Evolutionary conservation across 2,888 invertebrate species (phyloP).

Genomic region (Harpagoxenus sublaevis): DNA sequence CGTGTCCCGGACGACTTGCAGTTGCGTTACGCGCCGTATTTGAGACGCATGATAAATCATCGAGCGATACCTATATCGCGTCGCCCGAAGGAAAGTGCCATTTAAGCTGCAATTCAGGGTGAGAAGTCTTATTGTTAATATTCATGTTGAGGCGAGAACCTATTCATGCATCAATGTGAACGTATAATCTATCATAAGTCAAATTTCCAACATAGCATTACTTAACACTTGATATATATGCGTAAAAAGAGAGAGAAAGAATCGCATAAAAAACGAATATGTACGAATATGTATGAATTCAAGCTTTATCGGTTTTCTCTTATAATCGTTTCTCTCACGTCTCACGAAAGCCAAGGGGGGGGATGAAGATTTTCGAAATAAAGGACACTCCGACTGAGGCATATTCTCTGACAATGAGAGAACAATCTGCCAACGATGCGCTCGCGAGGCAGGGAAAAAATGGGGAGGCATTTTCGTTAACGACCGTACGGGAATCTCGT

Average conservation of each 20-base stretch:
- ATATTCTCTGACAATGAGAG: not conserved
- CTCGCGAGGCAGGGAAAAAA: slow-evolving; percentile 56
- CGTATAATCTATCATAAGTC: slow-evolving; percentile 25
- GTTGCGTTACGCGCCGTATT: not conserved
- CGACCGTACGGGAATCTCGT: slow-evolving; percentile 49
- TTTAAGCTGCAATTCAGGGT: slow-evolving; percentile 11
- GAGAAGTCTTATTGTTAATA: slow-evolving; percentile 30
- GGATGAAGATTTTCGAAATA: not conserved
- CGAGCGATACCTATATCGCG: slow-evolving; percentile 7
- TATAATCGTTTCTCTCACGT: not conserved
- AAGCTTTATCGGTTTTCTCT: not conserved
- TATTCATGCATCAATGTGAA: slow-evolving; percentile 13
- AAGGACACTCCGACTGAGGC: not conserved
- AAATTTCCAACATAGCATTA: not conserved
- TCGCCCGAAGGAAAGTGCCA: not conserved
- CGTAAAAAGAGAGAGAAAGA: not conserved
- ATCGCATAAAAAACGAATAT: not conserved
- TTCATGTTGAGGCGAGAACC: not conserved
- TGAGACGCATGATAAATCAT: slow-evolving; percentile 30
- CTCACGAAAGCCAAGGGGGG: not conserved
- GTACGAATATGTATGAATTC: not conserved
- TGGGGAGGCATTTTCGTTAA: slow-evolving; percentile 59
- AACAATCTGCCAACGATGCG: slow-evolving; percentile 26
- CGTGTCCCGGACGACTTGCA: not conserved
- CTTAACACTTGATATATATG: not conserved